phyloP scores from a whole-genome alignment of 2,888 invertebrate genomes.

The Xestia sexstrigata region DNA sequence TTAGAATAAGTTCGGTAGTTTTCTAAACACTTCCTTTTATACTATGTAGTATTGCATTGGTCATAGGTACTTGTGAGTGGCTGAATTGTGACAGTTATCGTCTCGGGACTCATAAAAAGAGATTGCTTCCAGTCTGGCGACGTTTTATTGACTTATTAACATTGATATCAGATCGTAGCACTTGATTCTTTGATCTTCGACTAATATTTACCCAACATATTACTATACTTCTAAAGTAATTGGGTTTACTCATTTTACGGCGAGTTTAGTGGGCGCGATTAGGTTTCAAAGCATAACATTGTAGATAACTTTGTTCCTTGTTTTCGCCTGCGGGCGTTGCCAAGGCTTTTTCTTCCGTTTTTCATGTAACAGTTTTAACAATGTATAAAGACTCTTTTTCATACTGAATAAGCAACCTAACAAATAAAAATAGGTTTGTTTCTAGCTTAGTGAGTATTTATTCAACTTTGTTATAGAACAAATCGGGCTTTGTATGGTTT shows the following conservation, averaged over 20 bases:
- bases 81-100: conserved; percentile 86
- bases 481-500: conserved; percentile 8
- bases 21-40: conserved; percentile 61
- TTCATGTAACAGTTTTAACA: conserved; percentile 22
- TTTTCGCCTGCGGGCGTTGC: conserved; percentile 13
- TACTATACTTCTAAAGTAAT: conserved; percentile 67
- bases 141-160: conserved; percentile 91
- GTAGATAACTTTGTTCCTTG: conserved; percentile 22
- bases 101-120: conserved; percentile 89
- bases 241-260: conserved; percentile 45
- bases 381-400: conserved; percentile 13
- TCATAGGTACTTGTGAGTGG: conserved; percentile 81
- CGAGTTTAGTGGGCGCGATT: conserved; percentile 35
- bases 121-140: conserved; percentile 89
- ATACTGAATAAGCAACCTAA: neutral
- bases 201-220: conserved; percentile 85
- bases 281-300: conserved; percentile 40
- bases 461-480: neutral
- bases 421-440: conserved; percentile 11
- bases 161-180: conserved; percentile 90
- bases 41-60: conserved; percentile 74
- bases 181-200: conserved; percentile 88
- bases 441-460: conserved; percentile 12
- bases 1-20: conserved; percentile 58
- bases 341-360: conserved; percentile 9